Conservation (phyloP, 2,113 vertebrate genomes). For the Ammodytes marinus region DNA sequence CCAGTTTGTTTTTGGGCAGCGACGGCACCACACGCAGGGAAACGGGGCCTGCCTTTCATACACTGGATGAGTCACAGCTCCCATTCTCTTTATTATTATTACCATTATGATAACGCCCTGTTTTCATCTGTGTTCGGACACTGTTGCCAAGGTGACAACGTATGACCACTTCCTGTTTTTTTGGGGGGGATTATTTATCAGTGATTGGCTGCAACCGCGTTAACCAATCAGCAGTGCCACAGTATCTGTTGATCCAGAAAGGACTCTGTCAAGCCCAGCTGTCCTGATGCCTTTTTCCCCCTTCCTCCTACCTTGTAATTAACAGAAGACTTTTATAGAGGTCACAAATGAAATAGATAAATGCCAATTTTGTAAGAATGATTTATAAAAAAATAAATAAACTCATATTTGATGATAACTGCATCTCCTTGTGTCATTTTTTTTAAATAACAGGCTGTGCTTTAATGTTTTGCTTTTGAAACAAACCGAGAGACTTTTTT, state of each 20-base stretch:
- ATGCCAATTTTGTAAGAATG: slow-evolving; percentile 87
- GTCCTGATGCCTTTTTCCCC: slow-evolving; percentile 76
- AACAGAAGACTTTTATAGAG: slow-evolving; percentile 87
- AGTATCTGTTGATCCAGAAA: slow-evolving; percentile 26
- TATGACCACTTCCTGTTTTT: slow-evolving; percentile 75
- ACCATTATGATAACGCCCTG: neutral
- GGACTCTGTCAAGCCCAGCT: slow-evolving; percentile 66
- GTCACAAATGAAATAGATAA: slow-evolving; percentile 86
- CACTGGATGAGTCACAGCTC: slow-evolving; percentile 74
- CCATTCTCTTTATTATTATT: slow-evolving; percentile 6
- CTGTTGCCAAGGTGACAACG: slow-evolving; percentile 67
- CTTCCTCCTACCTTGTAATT: slow-evolving; percentile 82
- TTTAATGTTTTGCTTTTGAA: neutral
- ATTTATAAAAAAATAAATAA: slow-evolving; percentile 85
- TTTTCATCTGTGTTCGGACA: slow-evolving; percentile 65
- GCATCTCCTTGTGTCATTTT: slow-evolving; percentile 24
- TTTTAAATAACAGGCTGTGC: slow-evolving; percentile 3
- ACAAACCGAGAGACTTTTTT: neutral
- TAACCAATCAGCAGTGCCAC: slow-evolving; percentile 27
- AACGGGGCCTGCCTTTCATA: slow-evolving; percentile 42
- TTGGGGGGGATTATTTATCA: slow-evolving; percentile 74
- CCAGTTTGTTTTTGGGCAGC: slow-evolving; percentile 36
- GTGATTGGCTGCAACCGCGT: slow-evolving; percentile 38
- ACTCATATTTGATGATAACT: slow-evolving; percentile 82
- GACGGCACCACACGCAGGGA: slow-evolving; percentile 1